A percentile compares a stretch with the other conserved stretches of the same genome.
Conservation (phyloP, 2,113 vertebrate genomes). For the Mustelus asterias region DNA sequence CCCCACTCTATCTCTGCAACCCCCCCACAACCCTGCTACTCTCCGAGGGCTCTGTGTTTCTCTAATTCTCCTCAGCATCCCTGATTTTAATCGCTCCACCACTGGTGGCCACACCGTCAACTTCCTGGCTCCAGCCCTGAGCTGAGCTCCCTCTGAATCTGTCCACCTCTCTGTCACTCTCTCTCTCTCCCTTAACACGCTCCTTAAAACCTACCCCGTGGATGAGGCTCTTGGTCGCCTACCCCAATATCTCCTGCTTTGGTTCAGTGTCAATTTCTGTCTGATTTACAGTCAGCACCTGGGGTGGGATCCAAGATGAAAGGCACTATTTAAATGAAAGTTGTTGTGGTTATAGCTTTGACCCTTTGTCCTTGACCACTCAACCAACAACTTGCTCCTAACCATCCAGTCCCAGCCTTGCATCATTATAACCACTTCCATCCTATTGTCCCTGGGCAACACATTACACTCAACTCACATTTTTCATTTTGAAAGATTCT, state of each 20-base stretch:
- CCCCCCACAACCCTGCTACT: background rate
- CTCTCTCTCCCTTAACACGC: background rate
- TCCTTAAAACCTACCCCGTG: background rate
- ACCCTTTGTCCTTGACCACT: background rate
- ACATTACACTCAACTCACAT: constrained; percentile 65
- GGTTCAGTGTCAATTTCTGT: background rate
- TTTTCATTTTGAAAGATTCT: constrained; percentile 99
- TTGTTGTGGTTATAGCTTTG: background rate
- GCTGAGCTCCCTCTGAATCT: background rate
- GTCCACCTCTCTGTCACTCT: background rate
- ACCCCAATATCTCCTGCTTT: background rate
- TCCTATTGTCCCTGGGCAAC: background rate
- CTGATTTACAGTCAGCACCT: background rate
- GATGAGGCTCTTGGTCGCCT: background rate
- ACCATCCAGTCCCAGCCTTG: background rate
- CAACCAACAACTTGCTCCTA: background rate
- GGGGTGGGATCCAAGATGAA: background rate
- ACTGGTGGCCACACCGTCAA: background rate
- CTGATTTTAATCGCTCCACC: background rate
- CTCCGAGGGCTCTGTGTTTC: background rate
- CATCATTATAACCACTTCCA: background rate
- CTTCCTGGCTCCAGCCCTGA: background rate
- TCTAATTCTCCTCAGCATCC: background rate
- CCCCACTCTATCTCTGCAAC: background rate
- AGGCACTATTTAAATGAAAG: background rate